A percentile compares a stretch with the other conserved stretches of the same genome.
phyloP scores from a whole-genome alignment of 2,888 invertebrate species.

The Platycnemis pennipes region DNA sequence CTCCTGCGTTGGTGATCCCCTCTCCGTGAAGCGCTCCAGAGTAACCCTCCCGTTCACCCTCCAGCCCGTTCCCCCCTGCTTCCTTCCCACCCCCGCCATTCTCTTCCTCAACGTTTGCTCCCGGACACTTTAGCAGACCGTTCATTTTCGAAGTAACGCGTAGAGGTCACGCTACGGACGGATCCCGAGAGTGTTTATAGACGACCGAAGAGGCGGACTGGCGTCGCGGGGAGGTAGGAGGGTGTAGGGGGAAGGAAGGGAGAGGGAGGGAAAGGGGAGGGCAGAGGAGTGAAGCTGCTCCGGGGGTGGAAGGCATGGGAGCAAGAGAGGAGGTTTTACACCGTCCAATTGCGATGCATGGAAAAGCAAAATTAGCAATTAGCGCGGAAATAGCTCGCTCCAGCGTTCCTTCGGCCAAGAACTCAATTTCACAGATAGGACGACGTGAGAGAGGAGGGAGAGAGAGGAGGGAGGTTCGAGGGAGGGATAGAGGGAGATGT shows the following conservation, averaged over 20 bases:
- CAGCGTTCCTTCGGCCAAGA: neutral
- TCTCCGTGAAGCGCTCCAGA: neutral
- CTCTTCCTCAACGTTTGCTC: neutral
- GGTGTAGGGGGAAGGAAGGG: too few relatives aligned
- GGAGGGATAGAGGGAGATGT: neutral
- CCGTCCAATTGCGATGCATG: slow-evolving; percentile 39
- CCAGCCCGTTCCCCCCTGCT: too few relatives aligned
- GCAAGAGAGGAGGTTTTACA: neutral
- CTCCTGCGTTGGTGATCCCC: neutral
- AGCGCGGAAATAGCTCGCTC: slow-evolving; percentile 24
- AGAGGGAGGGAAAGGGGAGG: neutral
- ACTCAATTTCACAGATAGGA: slow-evolving; percentile 35
- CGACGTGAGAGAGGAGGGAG: neutral
- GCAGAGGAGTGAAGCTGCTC: neutral
- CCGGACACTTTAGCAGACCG: slow-evolving; percentile 22
- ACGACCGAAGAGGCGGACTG: neutral
- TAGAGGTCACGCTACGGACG: slow-evolving; percentile 28
- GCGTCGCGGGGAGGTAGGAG: neutral
- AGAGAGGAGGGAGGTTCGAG: neutral
- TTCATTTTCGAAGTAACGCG: slow-evolving; percentile 32
- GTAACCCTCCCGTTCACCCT: neutral
- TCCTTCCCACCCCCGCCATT: too few relatives aligned
- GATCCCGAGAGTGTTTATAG: neutral
- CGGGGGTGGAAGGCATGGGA: neutral
- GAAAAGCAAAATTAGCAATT: slow-evolving; percentile 32